phyloP scores from a whole-genome alignment of 2,113 vertebrate species.

The Muntiacus muntjak region DNA sequence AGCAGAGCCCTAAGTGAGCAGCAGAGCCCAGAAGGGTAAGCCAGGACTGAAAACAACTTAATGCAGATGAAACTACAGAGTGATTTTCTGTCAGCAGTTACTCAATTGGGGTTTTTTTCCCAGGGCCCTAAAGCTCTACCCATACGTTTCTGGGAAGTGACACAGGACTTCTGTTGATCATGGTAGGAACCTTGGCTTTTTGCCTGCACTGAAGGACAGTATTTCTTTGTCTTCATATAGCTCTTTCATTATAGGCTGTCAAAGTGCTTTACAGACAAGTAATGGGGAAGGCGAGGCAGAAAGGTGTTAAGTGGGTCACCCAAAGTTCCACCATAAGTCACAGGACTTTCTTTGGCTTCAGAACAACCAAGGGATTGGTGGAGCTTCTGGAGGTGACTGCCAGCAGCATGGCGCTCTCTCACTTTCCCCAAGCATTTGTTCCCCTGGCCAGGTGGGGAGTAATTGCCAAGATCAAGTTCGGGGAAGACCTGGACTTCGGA shows the following conservation, averaged over 20 bases:
- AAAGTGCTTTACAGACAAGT: not conserved
- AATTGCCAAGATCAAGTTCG: not conserved
- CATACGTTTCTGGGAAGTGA: not conserved
- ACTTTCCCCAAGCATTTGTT: not conserved
- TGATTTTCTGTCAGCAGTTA: not conserved
- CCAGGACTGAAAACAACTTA: not conserved
- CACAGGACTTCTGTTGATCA: not conserved
- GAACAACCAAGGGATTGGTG: not conserved
- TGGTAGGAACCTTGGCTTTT: not conserved
- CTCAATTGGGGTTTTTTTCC: not conserved
- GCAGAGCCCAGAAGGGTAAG: not conserved
- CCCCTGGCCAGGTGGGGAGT: not conserved
- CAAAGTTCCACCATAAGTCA: constrained; percentile 46
- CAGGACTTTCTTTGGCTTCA: not conserved
- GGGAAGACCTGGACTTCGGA: not conserved
- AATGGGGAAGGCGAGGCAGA: not conserved
- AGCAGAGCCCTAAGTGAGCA: not conserved
- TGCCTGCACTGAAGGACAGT: not conserved
- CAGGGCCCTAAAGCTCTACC: not conserved
- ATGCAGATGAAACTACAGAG: not conserved
- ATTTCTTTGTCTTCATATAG: not conserved
- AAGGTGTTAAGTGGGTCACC: not conserved
- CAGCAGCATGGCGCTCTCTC: not conserved
- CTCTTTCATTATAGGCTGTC: not conserved
- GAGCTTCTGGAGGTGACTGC: not conserved